phyloP scores from a whole-genome alignment of 2,888 invertebrate species.

The Gerris lacustris region DNA sequence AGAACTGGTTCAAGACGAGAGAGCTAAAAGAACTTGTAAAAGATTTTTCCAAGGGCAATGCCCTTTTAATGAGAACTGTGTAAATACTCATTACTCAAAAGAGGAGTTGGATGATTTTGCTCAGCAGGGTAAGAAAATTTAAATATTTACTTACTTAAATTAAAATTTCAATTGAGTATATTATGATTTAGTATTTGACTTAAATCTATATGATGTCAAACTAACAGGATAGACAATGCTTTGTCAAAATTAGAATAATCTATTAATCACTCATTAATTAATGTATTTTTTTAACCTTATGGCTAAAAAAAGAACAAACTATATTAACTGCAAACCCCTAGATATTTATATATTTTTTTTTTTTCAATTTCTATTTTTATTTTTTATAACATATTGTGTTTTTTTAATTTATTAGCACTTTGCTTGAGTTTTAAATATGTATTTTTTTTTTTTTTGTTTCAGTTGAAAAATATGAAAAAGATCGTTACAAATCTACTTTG shows the following conservation, averaged over 20 bases:
- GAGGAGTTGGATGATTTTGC: slow-evolving; percentile 46
- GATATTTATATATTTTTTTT: too few species aligned
- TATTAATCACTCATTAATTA: too few species aligned
- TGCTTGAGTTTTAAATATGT: not conserved
- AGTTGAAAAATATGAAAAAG: not conserved
- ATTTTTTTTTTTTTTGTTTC: not conserved
- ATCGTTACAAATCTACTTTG: not conserved
- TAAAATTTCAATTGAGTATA: not conserved
- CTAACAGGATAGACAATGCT: too few species aligned
- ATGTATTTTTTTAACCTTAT: too few species aligned
- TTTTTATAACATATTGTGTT: not conserved
- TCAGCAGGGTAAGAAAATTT: slow-evolving; percentile 37
- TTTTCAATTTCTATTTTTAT: not conserved
- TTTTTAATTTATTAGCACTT: not conserved
- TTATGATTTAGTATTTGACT: too few species aligned
- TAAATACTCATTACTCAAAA: slow-evolving; percentile 54
- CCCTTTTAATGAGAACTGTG: slow-evolving; percentile 52
- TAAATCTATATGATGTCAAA: not conserved
- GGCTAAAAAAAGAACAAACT: too few species aligned
- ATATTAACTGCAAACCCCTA: too few species aligned
- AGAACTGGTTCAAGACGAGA: slow-evolving; percentile 50
- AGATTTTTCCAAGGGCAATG: slow-evolving; percentile 48
- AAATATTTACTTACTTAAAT: not conserved
- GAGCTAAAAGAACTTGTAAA: slow-evolving; percentile 48
- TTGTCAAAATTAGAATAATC: too few species aligned